phyloP scores from a whole-genome alignment of 2,113 vertebrate genomes.

The Oophaga pumilio region DNA sequence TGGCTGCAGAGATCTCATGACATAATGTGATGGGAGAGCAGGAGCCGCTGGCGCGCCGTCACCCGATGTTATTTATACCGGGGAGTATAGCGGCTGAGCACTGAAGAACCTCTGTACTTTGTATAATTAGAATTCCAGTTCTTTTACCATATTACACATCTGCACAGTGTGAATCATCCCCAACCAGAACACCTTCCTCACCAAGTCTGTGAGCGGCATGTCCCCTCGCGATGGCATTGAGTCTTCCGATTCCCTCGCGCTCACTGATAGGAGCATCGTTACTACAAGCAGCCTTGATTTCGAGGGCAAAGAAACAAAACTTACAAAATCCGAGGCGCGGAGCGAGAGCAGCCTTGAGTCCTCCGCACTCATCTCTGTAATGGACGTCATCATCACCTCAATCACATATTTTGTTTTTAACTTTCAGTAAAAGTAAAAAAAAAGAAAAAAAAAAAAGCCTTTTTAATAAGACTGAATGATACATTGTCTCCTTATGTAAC shows the following conservation, averaged over 20 bases:
- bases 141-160: too few relatives aligned
- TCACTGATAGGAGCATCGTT: conserved; percentile 75
- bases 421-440: conserved; percentile 65
- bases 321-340: conserved; percentile 68
- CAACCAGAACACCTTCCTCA: conserved; percentile 70
- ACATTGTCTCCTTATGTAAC: conserved; percentile 75
- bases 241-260: conserved; percentile 72
- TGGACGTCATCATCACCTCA: conserved; percentile 86
- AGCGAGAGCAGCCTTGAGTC: conserved; percentile 73
- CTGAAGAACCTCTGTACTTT: too few relatives aligned
- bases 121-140: too few relatives aligned
- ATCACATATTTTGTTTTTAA: conserved; percentile 81
- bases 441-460: conserved; percentile 51
- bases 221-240: conserved; percentile 71
- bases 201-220: conserved; percentile 66
- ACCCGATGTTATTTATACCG: too few relatives aligned
- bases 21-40: too few relatives aligned
- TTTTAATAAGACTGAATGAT: conserved; percentile 59
- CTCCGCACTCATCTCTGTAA: conserved; percentile 78
- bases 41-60: too few relatives aligned
- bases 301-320: conserved; percentile 70
- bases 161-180: conserved; percentile 63
- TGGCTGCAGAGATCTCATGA: too few relatives aligned
- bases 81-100: too few relatives aligned
- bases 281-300: conserved; percentile 75